phyloP scores from a whole-genome alignment of 2,113 vertebrate genomes.

The Misgurnus mizolepis region DNA sequence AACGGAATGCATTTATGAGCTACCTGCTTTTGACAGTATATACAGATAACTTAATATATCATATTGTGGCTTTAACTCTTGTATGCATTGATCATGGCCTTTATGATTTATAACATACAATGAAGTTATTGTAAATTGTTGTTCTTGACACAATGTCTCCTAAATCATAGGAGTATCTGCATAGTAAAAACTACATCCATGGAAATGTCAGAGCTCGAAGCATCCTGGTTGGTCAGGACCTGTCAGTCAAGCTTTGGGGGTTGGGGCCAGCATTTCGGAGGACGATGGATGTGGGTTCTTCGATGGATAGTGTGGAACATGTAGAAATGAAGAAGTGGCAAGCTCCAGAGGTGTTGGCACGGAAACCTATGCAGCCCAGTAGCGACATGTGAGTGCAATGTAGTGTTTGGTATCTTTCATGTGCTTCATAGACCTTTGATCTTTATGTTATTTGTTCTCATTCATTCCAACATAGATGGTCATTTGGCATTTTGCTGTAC shows the following conservation, averaged over 20 bases:
- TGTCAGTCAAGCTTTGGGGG: constrained; percentile 87
- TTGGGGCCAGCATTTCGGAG: constrained; percentile 78
- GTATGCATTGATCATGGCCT: not conserved
- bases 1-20: not conserved
- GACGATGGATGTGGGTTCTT: constrained; percentile 13
- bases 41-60: not conserved
- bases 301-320: constrained; percentile 5
- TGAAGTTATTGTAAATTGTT: not conserved
- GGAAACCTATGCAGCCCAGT: constrained; percentile 65
- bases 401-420: constrained; percentile 8
- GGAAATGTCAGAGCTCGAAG: constrained; percentile 87
- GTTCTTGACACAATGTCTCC: not conserved
- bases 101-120: not conserved
- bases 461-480: constrained; percentile 80
- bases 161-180: constrained; percentile 80
- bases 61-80: not conserved
- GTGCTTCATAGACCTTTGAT: not conserved
- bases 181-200: constrained; percentile 79
- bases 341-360: constrained; percentile 83
- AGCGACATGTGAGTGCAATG: constrained; percentile 81
- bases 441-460: not conserved
- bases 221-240: constrained; percentile 80
- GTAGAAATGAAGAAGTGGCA: constrained; percentile 87
- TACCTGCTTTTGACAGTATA: not conserved
- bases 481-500: constrained; percentile 90